Evolutionary conservation across 1,140 invertebrate species (phyloP).

Genomic region (Philopotamus ludificatus): DNA sequence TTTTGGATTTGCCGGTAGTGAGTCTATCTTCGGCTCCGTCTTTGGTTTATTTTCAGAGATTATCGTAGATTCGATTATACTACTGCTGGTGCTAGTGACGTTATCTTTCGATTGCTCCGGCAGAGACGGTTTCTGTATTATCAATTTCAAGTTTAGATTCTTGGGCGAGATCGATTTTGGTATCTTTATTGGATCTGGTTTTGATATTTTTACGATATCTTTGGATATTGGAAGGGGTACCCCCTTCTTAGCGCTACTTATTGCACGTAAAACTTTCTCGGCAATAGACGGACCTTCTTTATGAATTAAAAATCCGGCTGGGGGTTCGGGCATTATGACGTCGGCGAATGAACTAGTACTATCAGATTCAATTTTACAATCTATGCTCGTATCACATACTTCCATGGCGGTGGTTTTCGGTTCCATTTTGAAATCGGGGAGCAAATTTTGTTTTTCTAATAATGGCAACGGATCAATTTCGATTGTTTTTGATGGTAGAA

Average conservation of each 20-base stretch:
- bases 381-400: conserved; percentile 42
- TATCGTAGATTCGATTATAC: not conserved
- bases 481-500: not conserved
- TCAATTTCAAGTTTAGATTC: not conserved
- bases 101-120: not conserved
- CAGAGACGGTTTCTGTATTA: not conserved
- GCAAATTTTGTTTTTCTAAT: conserved; percentile 12
- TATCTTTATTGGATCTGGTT: conserved; percentile 3
- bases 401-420: conserved; percentile 8
- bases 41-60: not conserved
- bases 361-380: conserved; percentile 58
- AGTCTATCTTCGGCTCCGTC: not conserved
- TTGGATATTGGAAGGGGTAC: conserved; percentile 51
- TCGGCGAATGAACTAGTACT: conserved; percentile 51
- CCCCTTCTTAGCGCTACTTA: conserved; percentile 54
- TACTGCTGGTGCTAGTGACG: not conserved
- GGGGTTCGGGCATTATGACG: conserved; percentile 50
- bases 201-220: conserved; percentile 44
- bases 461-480: not conserved
- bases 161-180: not conserved
- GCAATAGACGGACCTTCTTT: conserved; percentile 59
- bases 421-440: conserved; percentile 3
- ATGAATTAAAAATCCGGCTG: conserved; percentile 51
- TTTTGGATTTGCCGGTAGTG: not conserved
- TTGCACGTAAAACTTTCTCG: conserved; percentile 60